A percentile compares a stretch with the other conserved stretches of the same genome.
Conservation (phyloP, 2,888 invertebrate genomes). For the Chaitophorus viminalis region DNA sequence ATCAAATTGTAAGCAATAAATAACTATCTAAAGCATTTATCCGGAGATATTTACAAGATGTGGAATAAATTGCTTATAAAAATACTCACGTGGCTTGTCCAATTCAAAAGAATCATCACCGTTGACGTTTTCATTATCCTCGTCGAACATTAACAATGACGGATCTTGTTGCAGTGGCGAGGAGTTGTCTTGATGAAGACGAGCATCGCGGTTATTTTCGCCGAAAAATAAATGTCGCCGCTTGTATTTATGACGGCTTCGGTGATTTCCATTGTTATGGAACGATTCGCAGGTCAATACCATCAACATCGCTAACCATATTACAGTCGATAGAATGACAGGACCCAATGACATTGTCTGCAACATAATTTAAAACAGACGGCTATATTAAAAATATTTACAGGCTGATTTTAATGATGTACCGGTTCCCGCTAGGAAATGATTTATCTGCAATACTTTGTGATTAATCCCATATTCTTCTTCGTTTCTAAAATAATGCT, state of each 20-base stretch:
- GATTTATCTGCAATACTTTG: background rate
- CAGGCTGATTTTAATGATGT: background rate
- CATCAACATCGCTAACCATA: conserved; percentile 20
- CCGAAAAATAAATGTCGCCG: conserved; percentile 7
- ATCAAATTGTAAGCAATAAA: no score
- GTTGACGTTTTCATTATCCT: background rate
- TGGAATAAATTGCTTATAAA: background rate
- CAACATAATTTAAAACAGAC: background rate
- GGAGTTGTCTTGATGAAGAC: background rate
- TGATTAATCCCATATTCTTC: background rate
- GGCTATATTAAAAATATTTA: background rate
- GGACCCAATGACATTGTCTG: conserved; percentile 44
- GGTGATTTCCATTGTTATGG: background rate
- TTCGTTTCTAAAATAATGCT: background rate
- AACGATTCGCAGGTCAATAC: conserved; percentile 31
- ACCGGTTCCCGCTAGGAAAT: background rate
- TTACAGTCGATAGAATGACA: background rate
- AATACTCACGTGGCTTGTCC: conserved; percentile 54
- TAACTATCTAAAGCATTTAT: no score
- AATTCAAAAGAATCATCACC: conserved; percentile 2
- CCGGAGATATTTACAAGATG: no score
- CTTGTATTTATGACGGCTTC: conserved; percentile 18
- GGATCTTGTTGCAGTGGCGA: background rate
- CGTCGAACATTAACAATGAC: conserved; percentile 14
- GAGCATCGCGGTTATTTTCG: background rate